Conservation (phyloP, 2,797 vertebrate genomes). For the Trematomus bernacchii region DNA sequence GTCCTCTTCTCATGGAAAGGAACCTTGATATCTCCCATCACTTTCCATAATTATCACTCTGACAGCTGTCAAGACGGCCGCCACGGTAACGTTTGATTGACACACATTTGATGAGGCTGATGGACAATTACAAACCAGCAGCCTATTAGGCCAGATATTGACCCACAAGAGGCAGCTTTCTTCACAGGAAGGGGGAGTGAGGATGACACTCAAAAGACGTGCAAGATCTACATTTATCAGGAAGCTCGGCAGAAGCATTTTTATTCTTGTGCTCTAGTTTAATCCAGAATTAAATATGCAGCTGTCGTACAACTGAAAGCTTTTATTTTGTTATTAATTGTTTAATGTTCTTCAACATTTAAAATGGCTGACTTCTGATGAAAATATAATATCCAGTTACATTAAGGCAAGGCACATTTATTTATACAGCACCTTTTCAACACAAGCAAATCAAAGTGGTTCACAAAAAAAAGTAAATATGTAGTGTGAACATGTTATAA, state of each 20-base stretch:
- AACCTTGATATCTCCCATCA: constrained; percentile 82
- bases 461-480: too few species aligned
- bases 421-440: too few species aligned
- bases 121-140: constrained; percentile 58
- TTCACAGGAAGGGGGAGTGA: constrained; percentile 19
- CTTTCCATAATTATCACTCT: constrained; percentile 82
- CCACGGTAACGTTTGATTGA: constrained; percentile 61
- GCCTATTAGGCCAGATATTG: constrained; percentile 56
- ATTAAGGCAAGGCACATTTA: too few species aligned
- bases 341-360: neutral
- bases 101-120: constrained; percentile 62
- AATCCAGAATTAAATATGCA: neutral
- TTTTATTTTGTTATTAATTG: neutral
- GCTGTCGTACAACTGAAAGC: neutral
- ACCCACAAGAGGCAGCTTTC: constrained; percentile 39
- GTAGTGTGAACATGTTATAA: too few species aligned
- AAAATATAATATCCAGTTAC: too few species aligned
- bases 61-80: constrained; percentile 67
- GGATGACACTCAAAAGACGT: constrained; percentile 59
- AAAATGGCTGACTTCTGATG: neutral
- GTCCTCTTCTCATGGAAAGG: constrained; percentile 84
- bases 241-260: constrained; percentile 23
- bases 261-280: constrained; percentile 22
- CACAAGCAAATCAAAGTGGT: too few species aligned
- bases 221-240: constrained; percentile 57